Conservation (phyloP, 2,113 vertebrate species). For the Cranoglanis bouderius region DNA sequence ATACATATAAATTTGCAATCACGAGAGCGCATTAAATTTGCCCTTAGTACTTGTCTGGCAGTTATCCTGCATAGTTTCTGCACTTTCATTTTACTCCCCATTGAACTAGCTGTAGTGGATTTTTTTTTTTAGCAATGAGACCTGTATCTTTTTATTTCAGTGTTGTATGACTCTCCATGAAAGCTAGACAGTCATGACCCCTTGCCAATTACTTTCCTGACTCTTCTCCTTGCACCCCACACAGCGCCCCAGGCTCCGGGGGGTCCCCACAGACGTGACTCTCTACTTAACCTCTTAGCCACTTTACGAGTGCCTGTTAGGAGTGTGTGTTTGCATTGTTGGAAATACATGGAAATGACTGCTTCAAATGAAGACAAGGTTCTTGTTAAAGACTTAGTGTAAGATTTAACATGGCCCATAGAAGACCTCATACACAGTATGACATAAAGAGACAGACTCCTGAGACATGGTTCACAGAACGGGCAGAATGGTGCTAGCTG, state of each 20-base stretch:
- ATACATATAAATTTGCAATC: conserved; percentile 18
- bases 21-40: neutral
- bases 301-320: neutral
- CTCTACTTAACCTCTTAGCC: neutral
- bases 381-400: conserved; percentile 23
- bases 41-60: conserved; percentile 17
- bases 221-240: neutral
- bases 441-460: neutral
- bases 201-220: conserved; percentile 26
- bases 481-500: neutral
- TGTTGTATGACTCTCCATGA: neutral
- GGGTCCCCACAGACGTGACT: conserved; percentile 17
- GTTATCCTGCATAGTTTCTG: conserved; percentile 5
- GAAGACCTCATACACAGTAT: neutral
- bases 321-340: neutral
- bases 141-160: neutral
- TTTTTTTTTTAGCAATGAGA: neutral
- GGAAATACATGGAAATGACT: neutral
- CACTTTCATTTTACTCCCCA: neutral
- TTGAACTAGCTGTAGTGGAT: neutral
- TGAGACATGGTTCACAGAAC: conserved; percentile 7
- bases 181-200: neutral
- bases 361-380: conserved; percentile 13
- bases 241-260: neutral
- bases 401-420: neutral